phyloP scores from a whole-genome alignment of 2,888 invertebrate genomes.

The Euplexia lucipara region DNA sequence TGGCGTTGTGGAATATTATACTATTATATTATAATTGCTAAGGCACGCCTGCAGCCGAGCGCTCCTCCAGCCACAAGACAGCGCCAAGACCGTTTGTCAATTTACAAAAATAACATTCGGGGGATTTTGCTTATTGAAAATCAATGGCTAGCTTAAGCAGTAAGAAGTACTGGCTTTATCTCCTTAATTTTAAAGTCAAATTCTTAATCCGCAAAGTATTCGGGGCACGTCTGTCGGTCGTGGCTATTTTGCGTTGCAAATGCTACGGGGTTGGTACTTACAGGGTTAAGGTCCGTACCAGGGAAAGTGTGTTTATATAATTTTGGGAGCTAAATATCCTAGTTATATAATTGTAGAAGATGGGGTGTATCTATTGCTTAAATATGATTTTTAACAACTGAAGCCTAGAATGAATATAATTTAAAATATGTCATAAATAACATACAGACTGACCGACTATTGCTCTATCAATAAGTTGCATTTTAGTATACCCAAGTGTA shows the following conservation, averaged over 20 bases:
- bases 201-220: conserved; percentile 82
- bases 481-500: too few species aligned
- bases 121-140: conserved; percentile 73
- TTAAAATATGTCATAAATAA: too few species aligned
- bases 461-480: too few species aligned
- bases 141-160: conserved; percentile 74
- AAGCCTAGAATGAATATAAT: too few species aligned
- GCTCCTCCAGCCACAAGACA: conserved; percentile 6
- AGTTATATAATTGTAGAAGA: conserved; percentile 2
- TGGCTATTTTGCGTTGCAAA: conserved; percentile 79
- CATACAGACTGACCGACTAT: too few species aligned
- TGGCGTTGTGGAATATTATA: too few species aligned
- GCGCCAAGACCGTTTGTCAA: conserved; percentile 38
- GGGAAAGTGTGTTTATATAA: conserved; percentile 57
- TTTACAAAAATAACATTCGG: conserved; percentile 66
- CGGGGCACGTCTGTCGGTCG: conserved; percentile 72
- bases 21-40: too few species aligned
- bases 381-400: too few species aligned
- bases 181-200: conserved; percentile 86
- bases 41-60: conserved; percentile 20
- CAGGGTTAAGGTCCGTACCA: conserved; percentile 68
- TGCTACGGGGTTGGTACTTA: conserved; percentile 42
- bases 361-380: not conserved
- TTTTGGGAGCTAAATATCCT: conserved; percentile 53
- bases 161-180: conserved; percentile 78